phyloP scores from a whole-genome alignment of 1,140 invertebrate species.

The Melanaphis sacchari region DNA sequence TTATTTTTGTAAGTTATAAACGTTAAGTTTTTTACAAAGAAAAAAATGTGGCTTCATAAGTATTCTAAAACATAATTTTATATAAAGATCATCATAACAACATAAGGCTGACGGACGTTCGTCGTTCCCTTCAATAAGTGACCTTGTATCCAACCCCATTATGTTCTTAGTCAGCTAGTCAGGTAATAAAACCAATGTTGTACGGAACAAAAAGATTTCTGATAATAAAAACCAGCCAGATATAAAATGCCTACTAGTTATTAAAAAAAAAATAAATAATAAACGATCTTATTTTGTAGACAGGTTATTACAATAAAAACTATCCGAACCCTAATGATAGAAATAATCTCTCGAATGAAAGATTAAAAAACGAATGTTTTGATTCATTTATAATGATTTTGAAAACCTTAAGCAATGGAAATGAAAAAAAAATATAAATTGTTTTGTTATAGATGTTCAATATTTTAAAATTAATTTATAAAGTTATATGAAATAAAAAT shows the following conservation, averaged over 20 bases:
- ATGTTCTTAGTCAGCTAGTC: background rate
- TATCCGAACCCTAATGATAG: background rate
- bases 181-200: background rate
- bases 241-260: background rate
- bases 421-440: background rate
- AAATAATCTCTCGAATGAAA: no score
- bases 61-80: background rate
- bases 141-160: background rate
- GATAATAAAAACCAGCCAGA: background rate
- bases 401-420: background rate
- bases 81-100: background rate
- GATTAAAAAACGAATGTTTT: no score
- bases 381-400: background rate
- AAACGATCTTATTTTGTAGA: background rate
- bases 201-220: background rate
- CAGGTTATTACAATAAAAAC: background rate
- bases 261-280: background rate
- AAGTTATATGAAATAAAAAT: background rate
- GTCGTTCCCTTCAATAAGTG: background rate
- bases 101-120: background rate
- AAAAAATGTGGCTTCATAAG: background rate
- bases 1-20: background rate
- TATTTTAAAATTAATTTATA: background rate
- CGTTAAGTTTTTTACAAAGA: background rate
- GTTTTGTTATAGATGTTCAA: background rate